Conservation (phyloP, 53 echinoderm and acorn worm species). For the Temnopleurus reevesii region DNA sequence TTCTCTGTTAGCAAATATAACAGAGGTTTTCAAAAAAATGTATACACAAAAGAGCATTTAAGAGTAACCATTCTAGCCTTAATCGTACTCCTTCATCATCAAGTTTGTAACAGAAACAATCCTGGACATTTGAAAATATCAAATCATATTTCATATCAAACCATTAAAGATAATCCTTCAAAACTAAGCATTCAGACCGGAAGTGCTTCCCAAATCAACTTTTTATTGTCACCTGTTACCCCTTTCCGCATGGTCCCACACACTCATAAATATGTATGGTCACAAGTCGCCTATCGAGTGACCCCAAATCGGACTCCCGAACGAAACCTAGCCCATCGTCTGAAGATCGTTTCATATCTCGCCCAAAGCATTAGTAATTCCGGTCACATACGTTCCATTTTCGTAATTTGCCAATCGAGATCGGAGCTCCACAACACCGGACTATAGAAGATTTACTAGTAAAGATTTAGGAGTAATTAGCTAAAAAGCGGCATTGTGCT, state of each 20-base stretch:
- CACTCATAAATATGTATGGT: conserved; percentile 50
- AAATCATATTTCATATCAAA: neutral
- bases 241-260: neutral
- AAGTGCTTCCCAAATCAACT: neutral
- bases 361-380: conserved; percentile 27
- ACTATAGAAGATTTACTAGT: neutral
- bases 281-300: conserved; percentile 33
- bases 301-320: neutral
- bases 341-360: conserved; percentile 34
- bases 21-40: too few relatives aligned
- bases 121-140: neutral
- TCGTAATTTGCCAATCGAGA: conserved; percentile 6
- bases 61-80: too few relatives aligned
- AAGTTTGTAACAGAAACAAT: too few relatives aligned
- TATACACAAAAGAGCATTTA: too few relatives aligned
- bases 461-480: neutral
- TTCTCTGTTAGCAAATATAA: too few relatives aligned
- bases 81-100: too few relatives aligned
- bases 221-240: conserved; percentile 20
- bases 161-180: neutral
- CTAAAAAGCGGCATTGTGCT: neutral
- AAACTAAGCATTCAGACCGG: neutral
- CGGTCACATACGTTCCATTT: conserved; percentile 27
- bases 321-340: conserved; percentile 12
- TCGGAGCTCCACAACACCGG: neutral